Evolutionary conservation across 1,140 invertebrate genomes (phyloP).

Genomic region (Lordiphosa clarofinis): DNA sequence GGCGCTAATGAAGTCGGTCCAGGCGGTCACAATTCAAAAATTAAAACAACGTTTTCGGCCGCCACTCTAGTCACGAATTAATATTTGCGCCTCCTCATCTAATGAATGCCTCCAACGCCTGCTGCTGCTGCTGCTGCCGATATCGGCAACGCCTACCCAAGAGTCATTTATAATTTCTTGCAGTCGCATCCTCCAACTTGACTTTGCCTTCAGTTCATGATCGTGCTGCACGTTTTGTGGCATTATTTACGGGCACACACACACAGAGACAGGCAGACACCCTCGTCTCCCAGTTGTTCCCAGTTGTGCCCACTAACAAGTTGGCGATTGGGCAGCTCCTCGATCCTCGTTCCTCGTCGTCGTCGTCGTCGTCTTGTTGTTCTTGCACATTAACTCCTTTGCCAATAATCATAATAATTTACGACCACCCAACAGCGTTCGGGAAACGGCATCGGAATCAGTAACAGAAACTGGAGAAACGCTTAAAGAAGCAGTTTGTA

Average conservation of each 20-base stretch:
- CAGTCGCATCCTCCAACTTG: slow-evolving; percentile 25
- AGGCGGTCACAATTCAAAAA: slow-evolving; percentile 38
- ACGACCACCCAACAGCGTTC: slow-evolving; percentile 62
- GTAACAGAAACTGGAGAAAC: slow-evolving; percentile 3
- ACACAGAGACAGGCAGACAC: slow-evolving; percentile 1
- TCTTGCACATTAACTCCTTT: slow-evolving; percentile 67
- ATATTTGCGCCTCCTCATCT: slow-evolving; percentile 52
- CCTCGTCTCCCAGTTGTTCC: neutral
- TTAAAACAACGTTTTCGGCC: slow-evolving; percentile 26
- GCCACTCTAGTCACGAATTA: slow-evolving; percentile 57
- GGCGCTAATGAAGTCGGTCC: slow-evolving; percentile 58
- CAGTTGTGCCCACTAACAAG: slow-evolving; percentile 54
- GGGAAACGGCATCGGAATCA: slow-evolving; percentile 9
- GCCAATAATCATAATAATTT: slow-evolving; percentile 74
- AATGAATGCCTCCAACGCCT: slow-evolving; percentile 70
- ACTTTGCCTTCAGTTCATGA: slow-evolving; percentile 46
- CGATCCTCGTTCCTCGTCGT: neutral
- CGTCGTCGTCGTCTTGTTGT: slow-evolving; percentile 7
- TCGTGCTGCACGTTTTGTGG: slow-evolving; percentile 66
- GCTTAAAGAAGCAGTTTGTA: slow-evolving; percentile 51
- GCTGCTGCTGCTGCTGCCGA: slow-evolving; percentile 26
- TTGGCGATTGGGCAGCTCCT: slow-evolving; percentile 54
- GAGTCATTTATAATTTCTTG: slow-evolving; percentile 63
- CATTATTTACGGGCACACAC: slow-evolving; percentile 59
- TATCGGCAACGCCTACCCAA: slow-evolving; percentile 67